Evolutionary conservation across 2,113 vertebrate species (phyloP).

Genomic region (Pithys albifrons): DNA sequence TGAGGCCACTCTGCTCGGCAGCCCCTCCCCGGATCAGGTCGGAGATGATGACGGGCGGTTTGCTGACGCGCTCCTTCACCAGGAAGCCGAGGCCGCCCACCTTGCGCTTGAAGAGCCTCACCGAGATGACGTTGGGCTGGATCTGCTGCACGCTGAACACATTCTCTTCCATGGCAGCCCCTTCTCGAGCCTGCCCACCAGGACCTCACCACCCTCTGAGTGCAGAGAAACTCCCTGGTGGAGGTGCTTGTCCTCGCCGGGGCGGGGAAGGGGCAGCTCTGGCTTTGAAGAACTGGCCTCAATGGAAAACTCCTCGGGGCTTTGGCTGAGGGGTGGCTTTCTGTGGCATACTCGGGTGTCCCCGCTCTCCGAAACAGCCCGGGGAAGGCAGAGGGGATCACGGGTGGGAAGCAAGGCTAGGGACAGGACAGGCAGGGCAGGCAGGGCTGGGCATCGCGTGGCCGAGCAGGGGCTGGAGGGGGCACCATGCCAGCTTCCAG

Average conservation of each 20-base stretch:
- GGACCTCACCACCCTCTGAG: not conserved
- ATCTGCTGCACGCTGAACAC: conserved; percentile 91
- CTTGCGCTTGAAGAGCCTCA: conserved; percentile 94
- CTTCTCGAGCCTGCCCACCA: not conserved
- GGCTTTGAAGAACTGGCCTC: not conserved
- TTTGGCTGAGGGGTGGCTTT: not conserved
- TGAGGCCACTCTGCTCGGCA: conserved; percentile 93
- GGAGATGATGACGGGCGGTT: conserved; percentile 92
- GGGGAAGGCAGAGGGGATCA: not conserved
- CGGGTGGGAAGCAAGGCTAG: not conserved
- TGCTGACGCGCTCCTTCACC: conserved; percentile 93
- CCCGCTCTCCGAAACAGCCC: not conserved
- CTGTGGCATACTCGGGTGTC: not conserved
- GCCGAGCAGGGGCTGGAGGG: not conserved
- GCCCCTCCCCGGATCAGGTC: conserved; percentile 94
- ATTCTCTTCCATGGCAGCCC: conserved; percentile 86
- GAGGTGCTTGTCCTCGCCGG: not conserved
- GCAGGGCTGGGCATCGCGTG: not conserved
- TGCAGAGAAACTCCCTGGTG: fast-evolving
- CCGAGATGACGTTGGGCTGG: conserved; percentile 96
- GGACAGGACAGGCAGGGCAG: not conserved
- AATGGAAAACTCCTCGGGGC: conserved; percentile 12
- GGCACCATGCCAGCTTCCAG: not conserved
- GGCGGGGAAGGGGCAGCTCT: not conserved
- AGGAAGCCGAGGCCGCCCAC: conserved; percentile 94